Evolutionary conservation across 2,888 invertebrate species (phyloP).

Genomic region (Melieria crassipennis): DNA sequence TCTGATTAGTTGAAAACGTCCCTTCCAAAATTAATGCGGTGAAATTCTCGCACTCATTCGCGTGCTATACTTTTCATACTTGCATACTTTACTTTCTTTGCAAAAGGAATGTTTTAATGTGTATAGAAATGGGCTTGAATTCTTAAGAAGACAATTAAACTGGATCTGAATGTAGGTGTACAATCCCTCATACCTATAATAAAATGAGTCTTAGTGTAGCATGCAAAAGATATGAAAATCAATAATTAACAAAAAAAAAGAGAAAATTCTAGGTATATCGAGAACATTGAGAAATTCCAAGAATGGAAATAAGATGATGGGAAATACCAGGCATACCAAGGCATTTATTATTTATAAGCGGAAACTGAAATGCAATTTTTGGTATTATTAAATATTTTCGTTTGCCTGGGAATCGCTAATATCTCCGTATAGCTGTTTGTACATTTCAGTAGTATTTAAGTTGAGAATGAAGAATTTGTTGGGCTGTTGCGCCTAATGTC

Average conservation of each 20-base stretch:
- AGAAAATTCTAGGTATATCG: background rate
- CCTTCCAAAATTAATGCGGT: background rate
- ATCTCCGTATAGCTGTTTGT: conserved; percentile 27
- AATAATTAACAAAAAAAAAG: background rate
- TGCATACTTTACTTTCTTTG: background rate
- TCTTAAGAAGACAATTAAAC: background rate
- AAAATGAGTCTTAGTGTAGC: background rate
- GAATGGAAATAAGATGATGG: conserved; percentile 21
- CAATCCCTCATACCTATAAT: conserved; percentile 26
- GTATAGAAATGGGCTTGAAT: background rate
- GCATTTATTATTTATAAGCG: conserved; percentile 32
- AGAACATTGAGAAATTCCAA: conserved; percentile 20
- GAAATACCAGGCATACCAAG: conserved; percentile 36
- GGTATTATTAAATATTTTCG: conserved; percentile 9
- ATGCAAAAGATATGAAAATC: background rate
- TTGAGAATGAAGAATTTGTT: conserved; percentile 3
- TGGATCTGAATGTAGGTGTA: conserved; percentile 22
- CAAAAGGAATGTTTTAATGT: background rate
- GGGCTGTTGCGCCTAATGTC: too few relatives aligned
- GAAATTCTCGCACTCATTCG: background rate
- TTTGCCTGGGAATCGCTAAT: background rate
- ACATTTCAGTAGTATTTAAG: conserved; percentile 21
- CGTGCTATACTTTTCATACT: background rate
- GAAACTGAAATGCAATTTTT: conserved; percentile 18
- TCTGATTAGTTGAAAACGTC: background rate